Conservation (phyloP, 1,140 invertebrate species). For the Drosophila pruinosa region DNA sequence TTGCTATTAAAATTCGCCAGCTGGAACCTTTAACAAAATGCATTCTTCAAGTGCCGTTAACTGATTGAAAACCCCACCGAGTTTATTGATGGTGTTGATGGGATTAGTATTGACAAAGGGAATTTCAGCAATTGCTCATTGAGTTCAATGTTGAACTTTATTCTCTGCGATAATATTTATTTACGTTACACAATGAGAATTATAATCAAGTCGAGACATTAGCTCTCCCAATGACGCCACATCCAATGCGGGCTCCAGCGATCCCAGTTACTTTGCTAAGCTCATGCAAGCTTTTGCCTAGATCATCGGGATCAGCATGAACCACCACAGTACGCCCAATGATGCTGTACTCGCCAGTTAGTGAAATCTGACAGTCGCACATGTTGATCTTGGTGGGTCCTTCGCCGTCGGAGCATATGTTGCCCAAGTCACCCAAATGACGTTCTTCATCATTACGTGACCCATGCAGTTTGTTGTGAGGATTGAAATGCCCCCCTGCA, state of each 20-base stretch:
- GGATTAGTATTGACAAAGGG: too few species aligned
- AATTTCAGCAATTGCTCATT: too few species aligned
- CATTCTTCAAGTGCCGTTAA: not conserved
- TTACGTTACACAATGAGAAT: not conserved
- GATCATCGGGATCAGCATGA: constrained; percentile 97
- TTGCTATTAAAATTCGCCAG: too few species aligned
- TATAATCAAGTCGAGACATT: constrained; percentile 55
- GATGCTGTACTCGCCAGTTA: constrained; percentile 90
- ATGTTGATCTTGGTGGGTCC: constrained; percentile 90
- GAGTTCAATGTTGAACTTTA: not conserved
- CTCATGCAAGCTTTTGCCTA: constrained; percentile 96
- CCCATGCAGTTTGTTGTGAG: constrained; percentile 92
- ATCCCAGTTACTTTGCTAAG: constrained; percentile 98
- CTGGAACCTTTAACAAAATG: not conserved
- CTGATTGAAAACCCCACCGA: not conserved
- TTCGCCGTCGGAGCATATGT: constrained; percentile 89
- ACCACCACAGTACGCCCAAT: constrained; percentile 95
- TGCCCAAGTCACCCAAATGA: constrained; percentile 97
- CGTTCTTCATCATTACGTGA: constrained; percentile 88
- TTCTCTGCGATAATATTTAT: too few species aligned
- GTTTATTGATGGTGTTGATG: too few species aligned
- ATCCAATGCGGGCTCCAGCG: constrained; percentile 96
- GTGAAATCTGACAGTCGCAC: constrained; percentile 88
- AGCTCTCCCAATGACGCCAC: constrained; percentile 95
- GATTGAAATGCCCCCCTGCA: constrained; percentile 98